Base-by-base conservation (phyloP, 2,113 vertebrate species). In the Tretioscincus oriximinensis region DNA sequence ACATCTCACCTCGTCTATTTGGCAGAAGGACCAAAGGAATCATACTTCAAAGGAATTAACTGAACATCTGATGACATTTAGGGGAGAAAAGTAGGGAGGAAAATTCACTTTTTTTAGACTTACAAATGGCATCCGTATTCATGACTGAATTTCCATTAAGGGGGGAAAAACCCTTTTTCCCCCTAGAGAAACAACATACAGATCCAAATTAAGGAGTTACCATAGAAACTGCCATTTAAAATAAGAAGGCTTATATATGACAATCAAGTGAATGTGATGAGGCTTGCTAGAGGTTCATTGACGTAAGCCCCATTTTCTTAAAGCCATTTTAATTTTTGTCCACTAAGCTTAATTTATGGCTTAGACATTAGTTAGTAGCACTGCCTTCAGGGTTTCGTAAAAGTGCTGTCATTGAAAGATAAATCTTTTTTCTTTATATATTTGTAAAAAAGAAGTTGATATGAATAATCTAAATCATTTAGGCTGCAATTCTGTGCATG, bases 171-270 rank as follows among this genome's bases (percentile, higher is more conserved):
- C 4, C 21, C 12, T 54, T 78, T 85, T 79, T 83, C n/a, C 76
- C 12, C 7, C 54, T 68, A 60, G 8, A 24, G 31, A 60, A 75
- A 74, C 49, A 90, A 88, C 89, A 90, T 91, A 93, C 86, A 88
- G 90, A 85, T 80, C 77, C 28, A 79, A 90, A 86, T 88, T 85
- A 88, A 87, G 74, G 73, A 68, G 88, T 93, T 87, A 68, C 91
- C 84, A 91, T 90, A 79, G 90, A 88, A 93, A 93, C 90, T 58
- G 85, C 70, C 68, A 72, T 91, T 87, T 84, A 87, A 90, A 88
- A 76, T 77, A 78, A 73, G 7, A 64, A 2, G 81, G 29, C 80
- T 66, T 86, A 69, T 84, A 69, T 66, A 73, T 12, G 86, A 78
- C 83, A 90, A 86, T 28, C 49, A 45, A 89, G 87, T 64, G 80